Percentiles rank a stretch among this genome's conserved stretches.
phyloP scores from a whole-genome alignment of 2,888 invertebrate genomes.

The Scotopteryx bipunctaria region DNA sequence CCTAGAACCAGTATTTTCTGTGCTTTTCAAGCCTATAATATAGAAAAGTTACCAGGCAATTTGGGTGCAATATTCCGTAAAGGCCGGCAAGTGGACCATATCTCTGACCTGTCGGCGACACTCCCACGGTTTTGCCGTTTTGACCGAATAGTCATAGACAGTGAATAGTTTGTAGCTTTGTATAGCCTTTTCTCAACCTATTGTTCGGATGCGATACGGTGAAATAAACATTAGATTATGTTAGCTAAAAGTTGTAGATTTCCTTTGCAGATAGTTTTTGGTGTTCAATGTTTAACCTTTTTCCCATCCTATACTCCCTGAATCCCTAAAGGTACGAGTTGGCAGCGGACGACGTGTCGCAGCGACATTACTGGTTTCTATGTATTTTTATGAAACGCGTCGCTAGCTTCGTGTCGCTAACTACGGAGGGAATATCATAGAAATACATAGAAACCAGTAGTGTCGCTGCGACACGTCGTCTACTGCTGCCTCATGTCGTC shows the following conservation, averaged over 20 bases:
- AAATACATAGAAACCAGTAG: too few relatives aligned
- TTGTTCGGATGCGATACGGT: conserved; percentile 38
- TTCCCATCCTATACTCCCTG: not conserved
- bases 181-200: conserved; percentile 43
- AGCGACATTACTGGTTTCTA: too few relatives aligned
- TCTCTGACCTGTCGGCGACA: conserved; percentile 54
- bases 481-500: too few relatives aligned
- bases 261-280: conserved; percentile 24
- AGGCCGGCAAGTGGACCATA: conserved; percentile 45
- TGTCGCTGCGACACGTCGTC: too few relatives aligned
- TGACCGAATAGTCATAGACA: conserved; percentile 15
- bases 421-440: too few relatives aligned
- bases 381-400: too few relatives aligned
- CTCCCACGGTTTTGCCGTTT: conserved; percentile 58
- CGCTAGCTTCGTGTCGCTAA: too few relatives aligned
- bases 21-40: not conserved
- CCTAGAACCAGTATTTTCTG: not conserved
- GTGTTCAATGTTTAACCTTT: not conserved
- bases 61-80: conserved; percentile 47
- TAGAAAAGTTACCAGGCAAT: conserved; percentile 22
- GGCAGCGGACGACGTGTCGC: too few relatives aligned
- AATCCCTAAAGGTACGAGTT: too few relatives aligned
- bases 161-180: conserved; percentile 12
- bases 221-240: conserved; percentile 17
- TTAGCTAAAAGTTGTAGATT: conserved; percentile 39